Evolutionary conservation across 2,888 invertebrate species (phyloP), one percentile per base, ranked within the genome.

Genomic region (Anticlea derivata): DNA sequence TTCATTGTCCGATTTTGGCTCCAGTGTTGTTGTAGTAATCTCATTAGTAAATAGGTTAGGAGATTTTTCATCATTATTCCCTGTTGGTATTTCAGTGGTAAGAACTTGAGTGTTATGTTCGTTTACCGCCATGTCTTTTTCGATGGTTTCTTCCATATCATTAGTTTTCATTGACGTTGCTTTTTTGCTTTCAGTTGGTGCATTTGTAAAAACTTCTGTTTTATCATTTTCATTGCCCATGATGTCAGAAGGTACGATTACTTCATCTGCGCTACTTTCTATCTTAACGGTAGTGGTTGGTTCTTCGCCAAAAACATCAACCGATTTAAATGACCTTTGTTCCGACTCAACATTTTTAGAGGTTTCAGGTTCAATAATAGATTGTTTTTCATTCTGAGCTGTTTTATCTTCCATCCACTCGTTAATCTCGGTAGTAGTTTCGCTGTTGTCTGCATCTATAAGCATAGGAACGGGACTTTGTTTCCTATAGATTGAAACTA

Each of bases 381-480:
- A 29, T 20, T 37, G 29, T 44, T 61, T 63, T 20, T 47, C 59
- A 44, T 48, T 55, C 51, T 54, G 64, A 51, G 49, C 55, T 50
- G 47, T 50, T 46, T 50, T 59, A 24, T 68, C 55, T 63, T 80
- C 75, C 30, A 85, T 69, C 83, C 83, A 84, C 38, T 82, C 82
- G 52, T 57, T 71, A 33, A 47, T 51, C 41, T 75, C 75, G 38
- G 74, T 75, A 5, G 70, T 65, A 0, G 61, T 53, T 55, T 66
- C 67, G 13, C 48, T 58, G 30, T 50, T 54, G 10, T 56, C 38
- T 37, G 49, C 61, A 33, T 53, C 43, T 5, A 48, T 20, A 1
- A 59, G 26, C 6, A 50, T 41, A n/a, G 54, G 40, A 11, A 30
- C 20, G 11, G 47, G 37, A 26, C 61, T 66, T 23, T 60, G 63